These are phyloP conservation scores for Silurus glanis DNA, from an alignment of 2,113 vertebrate species.

Conservation along the genomic window DNA sequence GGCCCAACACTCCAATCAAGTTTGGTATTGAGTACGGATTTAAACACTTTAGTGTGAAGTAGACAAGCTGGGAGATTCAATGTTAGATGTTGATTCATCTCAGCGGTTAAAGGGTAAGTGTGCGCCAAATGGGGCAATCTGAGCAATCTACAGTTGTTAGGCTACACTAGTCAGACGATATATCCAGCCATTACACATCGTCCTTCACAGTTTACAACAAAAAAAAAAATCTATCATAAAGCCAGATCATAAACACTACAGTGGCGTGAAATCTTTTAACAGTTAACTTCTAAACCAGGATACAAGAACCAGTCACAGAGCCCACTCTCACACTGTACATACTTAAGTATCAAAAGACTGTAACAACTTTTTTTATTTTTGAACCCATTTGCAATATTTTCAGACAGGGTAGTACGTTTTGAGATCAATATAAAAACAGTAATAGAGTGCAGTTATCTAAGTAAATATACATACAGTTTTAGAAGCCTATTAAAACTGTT, in stretches of 20 bases:
- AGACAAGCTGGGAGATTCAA: conserved; percentile 7
- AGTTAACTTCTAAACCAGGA: neutral
- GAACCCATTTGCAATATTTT: no score
- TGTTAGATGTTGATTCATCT: neutral
- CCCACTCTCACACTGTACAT: neutral
- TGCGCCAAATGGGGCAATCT: neutral
- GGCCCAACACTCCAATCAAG: neutral
- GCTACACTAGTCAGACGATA: neutral
- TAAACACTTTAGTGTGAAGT: conserved; percentile 3
- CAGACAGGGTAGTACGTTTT: no score
- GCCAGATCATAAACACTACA: neutral
- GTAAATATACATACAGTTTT: no score
- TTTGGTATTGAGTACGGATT: neutral
- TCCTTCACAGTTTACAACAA: neutral
- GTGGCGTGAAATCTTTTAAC: neutral
- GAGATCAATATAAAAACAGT: no score
- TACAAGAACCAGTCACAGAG: neutral
- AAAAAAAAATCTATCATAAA: neutral
- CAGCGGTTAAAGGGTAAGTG: neutral
- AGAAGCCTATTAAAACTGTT: no score
- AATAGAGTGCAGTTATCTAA: no score
- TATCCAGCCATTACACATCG: neutral
- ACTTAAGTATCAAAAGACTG: no score
- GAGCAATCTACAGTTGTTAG: neutral
- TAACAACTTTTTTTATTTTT: no score